Evolutionary conservation across 1,140 invertebrate genomes (phyloP).

Genomic region (Trichonephila inaurata): DNA sequence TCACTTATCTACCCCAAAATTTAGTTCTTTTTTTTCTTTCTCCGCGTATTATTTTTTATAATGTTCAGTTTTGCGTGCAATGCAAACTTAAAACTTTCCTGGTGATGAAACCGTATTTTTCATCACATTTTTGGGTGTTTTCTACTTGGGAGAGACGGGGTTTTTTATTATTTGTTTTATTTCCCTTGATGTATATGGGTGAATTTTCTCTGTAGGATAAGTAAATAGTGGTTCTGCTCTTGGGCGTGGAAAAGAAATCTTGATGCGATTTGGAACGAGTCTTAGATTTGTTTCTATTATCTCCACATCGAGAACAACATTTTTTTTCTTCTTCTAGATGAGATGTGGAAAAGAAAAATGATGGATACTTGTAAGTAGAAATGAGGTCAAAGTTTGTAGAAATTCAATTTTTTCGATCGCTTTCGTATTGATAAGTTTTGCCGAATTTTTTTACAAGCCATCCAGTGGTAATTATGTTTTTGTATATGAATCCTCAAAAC

Average conservation of each 20-base stretch:
- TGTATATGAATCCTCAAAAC: not conserved
- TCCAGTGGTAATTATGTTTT: not conserved
- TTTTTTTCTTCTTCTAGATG: conserved; percentile 4
- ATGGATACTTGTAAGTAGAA: conserved; percentile 46
- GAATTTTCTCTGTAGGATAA: conserved; percentile 23
- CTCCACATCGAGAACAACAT: conserved; percentile 17
- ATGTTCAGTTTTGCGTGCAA: conserved; percentile 68
- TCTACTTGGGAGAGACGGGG: not conserved
- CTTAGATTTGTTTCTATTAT: conserved; percentile 75
- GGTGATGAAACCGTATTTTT: conserved; percentile 75
- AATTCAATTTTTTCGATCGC: conserved; percentile 66
- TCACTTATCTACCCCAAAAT: conserved; percentile 62
- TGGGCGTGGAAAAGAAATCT: conserved; percentile 49
- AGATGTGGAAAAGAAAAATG: conserved; percentile 14
- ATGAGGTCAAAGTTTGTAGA: conserved; percentile 60
- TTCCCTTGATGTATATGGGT: conserved; percentile 46
- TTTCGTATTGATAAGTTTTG: conserved; percentile 15
- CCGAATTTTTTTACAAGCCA: not conserved
- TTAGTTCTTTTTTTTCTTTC: conserved; percentile 30
- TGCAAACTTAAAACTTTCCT: conserved; percentile 75
- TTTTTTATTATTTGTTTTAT: conserved; percentile 30
- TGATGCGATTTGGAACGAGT: conserved; percentile 51
- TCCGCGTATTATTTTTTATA: conserved; percentile 49
- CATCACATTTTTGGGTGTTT: conserved; percentile 44
- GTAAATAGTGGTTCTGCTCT: conserved; percentile 27